These are phyloP conservation scores for Corbicula japonica DNA, from an alignment of 2,888 invertebrate genomes.

Conservation along the genomic window DNA sequence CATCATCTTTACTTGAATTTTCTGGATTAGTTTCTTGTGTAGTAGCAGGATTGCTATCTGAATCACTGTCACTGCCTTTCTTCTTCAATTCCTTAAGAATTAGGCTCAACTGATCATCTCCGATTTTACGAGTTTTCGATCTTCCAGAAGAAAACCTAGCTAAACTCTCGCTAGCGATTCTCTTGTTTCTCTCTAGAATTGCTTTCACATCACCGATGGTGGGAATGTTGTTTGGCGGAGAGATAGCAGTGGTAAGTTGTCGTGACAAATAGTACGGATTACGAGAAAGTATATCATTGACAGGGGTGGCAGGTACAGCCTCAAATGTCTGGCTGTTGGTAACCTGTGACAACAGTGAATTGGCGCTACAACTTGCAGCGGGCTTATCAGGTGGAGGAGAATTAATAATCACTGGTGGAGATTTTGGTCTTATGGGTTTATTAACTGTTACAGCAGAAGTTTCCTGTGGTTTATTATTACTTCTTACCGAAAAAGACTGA, in stretches of 20 bases:
- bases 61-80: background rate
- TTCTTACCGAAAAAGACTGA: constrained; percentile 52
- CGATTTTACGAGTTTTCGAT: background rate
- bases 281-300: constrained; percentile 1
- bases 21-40: background rate
- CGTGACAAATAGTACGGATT: background rate
- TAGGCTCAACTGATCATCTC: background rate
- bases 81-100: constrained; percentile 3
- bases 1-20: background rate
- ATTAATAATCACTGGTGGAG: too few species aligned
- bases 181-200: constrained; percentile 19
- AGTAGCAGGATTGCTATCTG: constrained; percentile 6
- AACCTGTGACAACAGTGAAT: too few species aligned
- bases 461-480: constrained; percentile 9
- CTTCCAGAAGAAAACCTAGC: background rate
- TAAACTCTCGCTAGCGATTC: constrained; percentile 23
- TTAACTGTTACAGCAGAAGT: too few species aligned
- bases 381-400: too few species aligned
- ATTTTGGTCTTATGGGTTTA: too few species aligned
- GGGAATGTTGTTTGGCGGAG: background rate
- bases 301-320: background rate
- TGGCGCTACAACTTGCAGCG: too few species aligned
- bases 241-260: too few species aligned
- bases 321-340: too few species aligned
- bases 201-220: constrained; percentile 19